Base-by-base conservation (phyloP, 2,888 invertebrate genomes). In the Aleiodes alternator region DNA sequence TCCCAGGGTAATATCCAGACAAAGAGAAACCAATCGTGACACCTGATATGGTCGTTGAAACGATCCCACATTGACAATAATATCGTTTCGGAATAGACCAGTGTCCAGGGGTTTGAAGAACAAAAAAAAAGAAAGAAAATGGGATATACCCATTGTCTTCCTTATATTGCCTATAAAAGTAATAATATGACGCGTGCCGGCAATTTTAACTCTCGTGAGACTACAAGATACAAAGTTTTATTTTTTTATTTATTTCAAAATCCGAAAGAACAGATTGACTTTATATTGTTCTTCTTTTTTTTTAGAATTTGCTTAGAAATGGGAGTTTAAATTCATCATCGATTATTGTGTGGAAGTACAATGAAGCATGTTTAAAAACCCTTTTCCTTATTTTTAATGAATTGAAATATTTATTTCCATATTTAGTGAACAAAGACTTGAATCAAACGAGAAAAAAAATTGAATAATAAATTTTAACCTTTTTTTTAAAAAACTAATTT, bases 121-220 rank as follows among this genome's bases (percentile, higher is more conserved):
- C 48, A 50, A 72, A 59, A 50, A 34, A 73, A 73, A 38, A 73
- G 72, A 48, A 69, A 73, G 77, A 72, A 76, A 71, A 66, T 70
- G 73, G 79, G 78, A 79, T 69, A 80, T 77, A 81, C 78, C 78
- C 76, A 76, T 77, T 78, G 75, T 76, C 78, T 82, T 83, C 84
- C 82, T 87, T 86, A 88, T 89, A 89, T 89, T 88, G 89, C 84
- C 88, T 85, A 88, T 89, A 89, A 89, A 89, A 86, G 87, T 87
- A 89, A 88, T 89, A 89, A 89, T 88, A 82, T 86, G 85, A 84
- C 85, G 85, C 86, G 85, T 84, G 85, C 83, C 86, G 82, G 76
- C 78, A 75, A 68, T 64, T 57, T 31, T 48, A 64, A 64, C 23
- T 48, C 48, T 29, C 48, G 64, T 6, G 64, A 48, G 43, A 64